Evolutionary conservation across 2,888 invertebrate species (phyloP).

Genomic region (Panzeria rudis): DNA sequence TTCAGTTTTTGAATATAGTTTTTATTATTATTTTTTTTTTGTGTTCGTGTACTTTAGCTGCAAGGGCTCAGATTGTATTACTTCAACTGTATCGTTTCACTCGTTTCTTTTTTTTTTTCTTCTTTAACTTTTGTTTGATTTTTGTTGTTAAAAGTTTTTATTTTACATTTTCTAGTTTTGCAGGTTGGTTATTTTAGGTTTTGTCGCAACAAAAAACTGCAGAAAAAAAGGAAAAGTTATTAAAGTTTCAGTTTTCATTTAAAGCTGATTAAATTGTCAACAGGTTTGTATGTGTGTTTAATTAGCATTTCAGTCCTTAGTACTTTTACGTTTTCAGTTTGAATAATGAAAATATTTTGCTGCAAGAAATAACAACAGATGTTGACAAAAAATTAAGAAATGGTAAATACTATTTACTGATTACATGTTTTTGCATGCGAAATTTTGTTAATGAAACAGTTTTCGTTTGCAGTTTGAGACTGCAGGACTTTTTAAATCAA

Average conservation of each 20-base stretch:
- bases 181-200: slow-evolving; percentile 38
- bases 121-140: slow-evolving; percentile 1
- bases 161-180: slow-evolving; percentile 13
- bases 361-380: neutral
- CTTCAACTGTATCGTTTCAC: slow-evolving; percentile 34
- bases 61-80: slow-evolving; percentile 64
- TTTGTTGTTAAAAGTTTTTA: neutral
- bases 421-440: slow-evolving; percentile 12
- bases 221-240: slow-evolving; percentile 33
- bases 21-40: neutral
- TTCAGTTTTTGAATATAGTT: slow-evolving; percentile 52
- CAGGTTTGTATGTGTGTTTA: slow-evolving; percentile 63
- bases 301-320: slow-evolving; percentile 25
- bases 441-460: neutral
- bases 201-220: slow-evolving; percentile 1
- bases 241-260: slow-evolving; percentile 62
- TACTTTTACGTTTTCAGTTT: slow-evolving; percentile 15
- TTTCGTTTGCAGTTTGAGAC: neutral
- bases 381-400: slow-evolving; percentile 34
- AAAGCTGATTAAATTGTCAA: slow-evolving; percentile 70
- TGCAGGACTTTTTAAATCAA: too few relatives aligned
- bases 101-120: neutral
- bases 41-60: slow-evolving; percentile 35
- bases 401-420: neutral
- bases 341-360: slow-evolving; percentile 8